A percentile compares a stretch with the other conserved stretches of the same genome.
phyloP scores from a whole-genome alignment of 2,797 vertebrate species.

The Echiichthys vipera region DNA sequence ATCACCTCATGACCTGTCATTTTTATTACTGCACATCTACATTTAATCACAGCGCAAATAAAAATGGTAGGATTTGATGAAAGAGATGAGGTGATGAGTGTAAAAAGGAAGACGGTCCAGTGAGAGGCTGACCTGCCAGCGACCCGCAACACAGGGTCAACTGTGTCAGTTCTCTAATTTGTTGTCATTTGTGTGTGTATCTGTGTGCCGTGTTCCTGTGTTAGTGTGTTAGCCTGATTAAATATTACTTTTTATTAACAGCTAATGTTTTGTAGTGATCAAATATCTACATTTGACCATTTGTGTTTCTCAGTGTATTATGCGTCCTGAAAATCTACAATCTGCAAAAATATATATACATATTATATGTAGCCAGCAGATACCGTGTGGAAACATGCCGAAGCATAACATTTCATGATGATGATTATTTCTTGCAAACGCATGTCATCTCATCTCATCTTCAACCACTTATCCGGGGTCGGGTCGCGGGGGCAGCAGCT shows the following conservation, averaged over 20 bases:
- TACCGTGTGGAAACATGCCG: neutral
- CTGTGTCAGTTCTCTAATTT: conserved; percentile 88
- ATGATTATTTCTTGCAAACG: neutral
- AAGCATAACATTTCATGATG: neutral
- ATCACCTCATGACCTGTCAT: conserved; percentile 42
- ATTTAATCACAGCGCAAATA: conserved; percentile 62
- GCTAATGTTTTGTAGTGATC: conserved; percentile 3
- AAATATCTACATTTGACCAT: too few species aligned
- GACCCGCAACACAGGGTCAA: conserved; percentile 89
- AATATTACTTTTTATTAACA: conserved; percentile 33
- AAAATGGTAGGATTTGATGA: conserved; percentile 42
- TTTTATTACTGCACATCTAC: conserved; percentile 60
- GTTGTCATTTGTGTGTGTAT: conserved; percentile 81
- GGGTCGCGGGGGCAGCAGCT: too few species aligned
- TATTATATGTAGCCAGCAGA: neutral
- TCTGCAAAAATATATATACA: neutral
- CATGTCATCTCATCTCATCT: too few species aligned
- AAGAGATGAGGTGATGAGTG: conserved; percentile 17
- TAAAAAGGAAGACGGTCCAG: conserved; percentile 56
- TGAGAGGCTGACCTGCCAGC: conserved; percentile 86
- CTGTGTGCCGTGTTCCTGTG: conserved; percentile 69
- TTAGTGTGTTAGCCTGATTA: conserved; percentile 34
- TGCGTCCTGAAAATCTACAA: neutral
- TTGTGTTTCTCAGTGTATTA: neutral
- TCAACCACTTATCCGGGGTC: too few species aligned